Percentiles rank a stretch among this genome's conserved stretches.
These are phyloP conservation scores for Cryptocheilus praepositus DNA, from an alignment of 2,888 invertebrate genomes.

Conservation along the genomic window DNA sequence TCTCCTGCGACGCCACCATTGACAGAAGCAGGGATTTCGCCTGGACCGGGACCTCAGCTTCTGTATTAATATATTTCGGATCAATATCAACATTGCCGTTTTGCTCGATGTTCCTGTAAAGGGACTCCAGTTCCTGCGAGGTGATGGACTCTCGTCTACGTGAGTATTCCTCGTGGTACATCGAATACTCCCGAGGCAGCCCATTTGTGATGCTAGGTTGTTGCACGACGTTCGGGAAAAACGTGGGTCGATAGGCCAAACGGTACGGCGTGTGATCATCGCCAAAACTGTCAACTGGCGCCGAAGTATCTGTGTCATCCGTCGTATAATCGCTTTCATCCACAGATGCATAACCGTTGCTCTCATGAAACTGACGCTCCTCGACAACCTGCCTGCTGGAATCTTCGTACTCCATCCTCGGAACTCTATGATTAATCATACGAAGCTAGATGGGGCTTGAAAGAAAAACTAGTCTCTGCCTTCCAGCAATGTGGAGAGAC, in stretches of 20 bases:
- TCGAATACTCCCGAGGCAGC: constrained; percentile 39
- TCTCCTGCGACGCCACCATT: constrained; percentile 64
- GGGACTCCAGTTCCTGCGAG: constrained; percentile 50
- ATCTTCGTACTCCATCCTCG: constrained; percentile 43
- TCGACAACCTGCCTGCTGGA: not conserved
- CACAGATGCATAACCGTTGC: constrained; percentile 48
- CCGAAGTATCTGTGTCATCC: constrained; percentile 53
- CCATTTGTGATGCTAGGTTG: constrained; percentile 43
- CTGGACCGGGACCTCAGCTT: constrained; percentile 44
- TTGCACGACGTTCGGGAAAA: not conserved
- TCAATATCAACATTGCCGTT: constrained; percentile 24
- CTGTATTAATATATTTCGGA: constrained; percentile 46
- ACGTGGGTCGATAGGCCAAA: constrained; percentile 29
- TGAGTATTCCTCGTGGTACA: constrained; percentile 38
- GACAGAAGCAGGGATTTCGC: constrained; percentile 60
- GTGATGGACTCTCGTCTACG: constrained; percentile 42
- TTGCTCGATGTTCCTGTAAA: constrained; percentile 19
- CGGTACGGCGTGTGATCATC: constrained; percentile 48
- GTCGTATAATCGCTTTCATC: constrained; percentile 59
- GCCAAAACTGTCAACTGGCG: constrained; percentile 5
- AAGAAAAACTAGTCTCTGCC: too few relatives aligned
- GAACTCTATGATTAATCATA: not conserved
- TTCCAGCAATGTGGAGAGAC: too few relatives aligned
- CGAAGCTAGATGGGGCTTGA: not conserved
- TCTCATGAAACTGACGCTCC: constrained; percentile 22